These are phyloP conservation scores for Carassius carassius DNA, from an alignment of 2,113 vertebrate species.

Conservation along the genomic window DNA sequence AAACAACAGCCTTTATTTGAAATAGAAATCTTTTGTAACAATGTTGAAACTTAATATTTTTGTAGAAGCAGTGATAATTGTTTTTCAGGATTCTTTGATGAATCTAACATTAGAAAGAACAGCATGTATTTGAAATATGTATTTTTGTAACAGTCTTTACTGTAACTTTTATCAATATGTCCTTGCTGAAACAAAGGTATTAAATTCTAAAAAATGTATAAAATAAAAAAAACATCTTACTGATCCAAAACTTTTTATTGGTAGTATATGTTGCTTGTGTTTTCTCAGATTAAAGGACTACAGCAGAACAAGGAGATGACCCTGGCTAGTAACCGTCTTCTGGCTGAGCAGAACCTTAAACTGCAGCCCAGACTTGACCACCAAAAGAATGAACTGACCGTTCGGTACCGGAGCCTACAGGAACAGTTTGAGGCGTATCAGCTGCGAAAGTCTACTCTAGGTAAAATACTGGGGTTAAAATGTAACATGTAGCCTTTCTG, in stretches of 20 bases:
- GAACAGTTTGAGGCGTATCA: slow-evolving; percentile 89
- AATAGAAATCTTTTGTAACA: not conserved
- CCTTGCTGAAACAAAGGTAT: no score
- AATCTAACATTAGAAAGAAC: not conserved
- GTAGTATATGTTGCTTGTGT: slow-evolving; percentile 5
- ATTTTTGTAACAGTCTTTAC: not conserved
- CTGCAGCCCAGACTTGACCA: slow-evolving; percentile 89
- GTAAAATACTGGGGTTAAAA: slow-evolving; percentile 57
- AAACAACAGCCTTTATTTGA: not conserved
- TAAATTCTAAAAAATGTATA: no score
- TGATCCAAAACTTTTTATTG: no score
- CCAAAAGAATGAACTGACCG: slow-evolving; percentile 84
- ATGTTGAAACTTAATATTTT: not conserved
- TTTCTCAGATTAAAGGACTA: slow-evolving; percentile 82
- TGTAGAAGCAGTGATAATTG: not conserved
- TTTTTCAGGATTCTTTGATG: not conserved
- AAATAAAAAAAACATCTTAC: no score
- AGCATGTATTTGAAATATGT: not conserved
- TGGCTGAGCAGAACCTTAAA: slow-evolving; percentile 90
- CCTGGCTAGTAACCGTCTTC: slow-evolving; percentile 86
- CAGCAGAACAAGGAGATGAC: slow-evolving; percentile 93
- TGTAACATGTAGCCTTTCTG: not conserved
- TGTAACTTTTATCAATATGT: not conserved
- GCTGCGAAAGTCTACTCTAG: slow-evolving; percentile 80
- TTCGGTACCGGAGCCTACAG: slow-evolving; percentile 85